Percentiles rank a stretch among this genome's conserved stretches.
Evolutionary conservation across 2,797 vertebrate genomes (phyloP).

Genomic region (Peromyscus aztecus): DNA sequence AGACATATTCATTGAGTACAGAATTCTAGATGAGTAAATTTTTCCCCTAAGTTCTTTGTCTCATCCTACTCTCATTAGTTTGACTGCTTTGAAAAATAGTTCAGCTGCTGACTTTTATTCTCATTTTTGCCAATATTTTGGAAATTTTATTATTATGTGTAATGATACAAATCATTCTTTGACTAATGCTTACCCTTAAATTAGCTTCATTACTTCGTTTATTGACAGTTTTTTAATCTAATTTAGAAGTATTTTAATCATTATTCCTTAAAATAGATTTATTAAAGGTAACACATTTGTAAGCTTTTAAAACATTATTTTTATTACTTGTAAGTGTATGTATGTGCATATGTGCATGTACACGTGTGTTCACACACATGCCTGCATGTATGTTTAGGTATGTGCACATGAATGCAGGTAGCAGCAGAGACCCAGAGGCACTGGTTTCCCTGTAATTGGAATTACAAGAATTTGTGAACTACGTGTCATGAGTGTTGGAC

Average conservation of each 20-base stretch:
- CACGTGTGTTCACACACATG: not conserved
- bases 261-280: not conserved
- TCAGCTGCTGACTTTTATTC: not conserved
- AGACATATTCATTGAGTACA: not conserved
- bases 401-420: not conserved
- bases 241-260: not conserved
- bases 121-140: not conserved
- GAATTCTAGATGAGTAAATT: not conserved
- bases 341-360: not conserved
- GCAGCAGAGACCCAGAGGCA: not conserved
- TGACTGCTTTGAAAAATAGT: not conserved
- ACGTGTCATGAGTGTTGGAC: not conserved
- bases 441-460: no score
- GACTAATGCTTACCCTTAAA: not conserved
- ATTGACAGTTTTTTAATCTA: not conserved
- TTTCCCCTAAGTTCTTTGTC: rapidly evolving
- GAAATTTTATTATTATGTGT: not conserved
- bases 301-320: not conserved
- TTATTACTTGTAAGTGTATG: not conserved
- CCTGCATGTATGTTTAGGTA: not conserved
- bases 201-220: not conserved
- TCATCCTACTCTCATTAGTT: not conserved
- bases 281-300: not conserved
- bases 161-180: not conserved
- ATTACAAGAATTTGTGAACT: not conserved